Conservation (phyloP, 2,888 invertebrate genomes). For the Cheilosia variabilis region DNA sequence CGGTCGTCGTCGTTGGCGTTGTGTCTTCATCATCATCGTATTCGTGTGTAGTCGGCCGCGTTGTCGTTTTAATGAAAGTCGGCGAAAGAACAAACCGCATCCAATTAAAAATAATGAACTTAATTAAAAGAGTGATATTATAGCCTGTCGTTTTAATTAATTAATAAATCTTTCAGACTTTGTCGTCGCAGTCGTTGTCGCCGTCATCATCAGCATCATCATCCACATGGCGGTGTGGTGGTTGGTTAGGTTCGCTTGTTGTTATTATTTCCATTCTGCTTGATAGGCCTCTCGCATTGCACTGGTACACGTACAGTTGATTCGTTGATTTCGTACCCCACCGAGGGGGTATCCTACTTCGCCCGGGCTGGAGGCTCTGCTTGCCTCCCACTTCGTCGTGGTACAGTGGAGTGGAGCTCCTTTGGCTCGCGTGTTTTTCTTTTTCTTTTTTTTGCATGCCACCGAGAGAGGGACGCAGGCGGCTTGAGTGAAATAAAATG, state of each 20-base stretch:
- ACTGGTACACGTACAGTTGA: constrained; percentile 60
- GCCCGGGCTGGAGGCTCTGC: background rate
- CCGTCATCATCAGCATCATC: constrained; percentile 56
- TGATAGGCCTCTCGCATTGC: constrained; percentile 71
- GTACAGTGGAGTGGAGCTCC: constrained; percentile 7
- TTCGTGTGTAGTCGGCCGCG: constrained; percentile 57
- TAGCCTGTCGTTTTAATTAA: constrained; percentile 78
- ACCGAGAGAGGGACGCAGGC: constrained; percentile 1
- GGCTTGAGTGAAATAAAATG: constrained; percentile 63
- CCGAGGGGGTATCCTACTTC: constrained; percentile 32
- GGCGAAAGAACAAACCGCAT: constrained; percentile 78
- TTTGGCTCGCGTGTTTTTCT: constrained; percentile 48
- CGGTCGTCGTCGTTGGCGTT: constrained; percentile 4
- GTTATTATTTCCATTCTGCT: constrained; percentile 72
- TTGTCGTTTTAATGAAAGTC: constrained; percentile 76
- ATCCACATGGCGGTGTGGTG: constrained; percentile 41
- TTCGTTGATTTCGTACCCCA: constrained; percentile 65
- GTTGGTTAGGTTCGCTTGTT: constrained; percentile 38
- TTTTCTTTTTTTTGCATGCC: constrained; percentile 44
- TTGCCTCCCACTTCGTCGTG: constrained; percentile 29
- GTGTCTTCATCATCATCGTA: constrained; percentile 19
- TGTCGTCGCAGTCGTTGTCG: constrained; percentile 76
- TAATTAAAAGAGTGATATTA: constrained; percentile 79
- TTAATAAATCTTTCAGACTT: constrained; percentile 78
- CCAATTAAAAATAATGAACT: constrained; percentile 79